Conservation (phyloP, 1,140 invertebrate genomes). For the Drosophila kepulauana region DNA sequence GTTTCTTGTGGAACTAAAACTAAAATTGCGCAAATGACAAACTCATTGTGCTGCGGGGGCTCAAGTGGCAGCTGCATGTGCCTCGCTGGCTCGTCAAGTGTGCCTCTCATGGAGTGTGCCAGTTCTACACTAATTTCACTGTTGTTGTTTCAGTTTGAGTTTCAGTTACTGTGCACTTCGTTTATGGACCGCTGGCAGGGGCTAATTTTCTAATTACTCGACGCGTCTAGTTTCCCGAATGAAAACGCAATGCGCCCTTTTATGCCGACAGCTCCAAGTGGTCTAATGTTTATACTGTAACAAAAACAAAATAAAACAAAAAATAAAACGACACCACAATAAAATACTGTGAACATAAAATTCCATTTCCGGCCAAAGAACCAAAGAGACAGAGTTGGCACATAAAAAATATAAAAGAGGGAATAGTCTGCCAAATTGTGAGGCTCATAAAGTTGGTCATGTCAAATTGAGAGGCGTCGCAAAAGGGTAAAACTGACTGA, state of each 20-base stretch:
- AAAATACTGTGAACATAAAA: constrained; percentile 51
- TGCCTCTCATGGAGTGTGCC: constrained; percentile 64
- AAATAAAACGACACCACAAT: constrained; percentile 14
- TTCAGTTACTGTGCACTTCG: constrained; percentile 49
- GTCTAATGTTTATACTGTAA: constrained; percentile 25
- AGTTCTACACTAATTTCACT: constrained; percentile 19
- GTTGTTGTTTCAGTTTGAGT: constrained; percentile 27
- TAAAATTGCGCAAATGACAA: constrained; percentile 59
- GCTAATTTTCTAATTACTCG: constrained; percentile 79
- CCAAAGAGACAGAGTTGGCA: constrained; percentile 9
- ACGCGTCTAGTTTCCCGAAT: constrained; percentile 71
- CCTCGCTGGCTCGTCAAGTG: constrained; percentile 61
- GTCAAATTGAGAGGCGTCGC: constrained; percentile 52
- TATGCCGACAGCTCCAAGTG: constrained; percentile 38
- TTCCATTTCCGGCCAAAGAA: constrained; percentile 30
- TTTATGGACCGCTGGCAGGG: constrained; percentile 74
- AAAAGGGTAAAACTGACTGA: constrained; percentile 37
- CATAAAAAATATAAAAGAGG: constrained; percentile 31
- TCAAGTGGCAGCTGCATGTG: constrained; percentile 67
- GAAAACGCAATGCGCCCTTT: constrained; percentile 61
- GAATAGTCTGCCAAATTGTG: constrained; percentile 49
- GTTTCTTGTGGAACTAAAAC: constrained; percentile 30
- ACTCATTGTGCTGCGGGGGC: constrained; percentile 52
- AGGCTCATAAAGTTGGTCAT: constrained; percentile 65
- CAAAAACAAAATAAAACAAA: background rate